Percentiles rank a stretch among this genome's conserved stretches.
phyloP scores from a whole-genome alignment of 2,797 vertebrate species.

The Alosa sapidissima region DNA sequence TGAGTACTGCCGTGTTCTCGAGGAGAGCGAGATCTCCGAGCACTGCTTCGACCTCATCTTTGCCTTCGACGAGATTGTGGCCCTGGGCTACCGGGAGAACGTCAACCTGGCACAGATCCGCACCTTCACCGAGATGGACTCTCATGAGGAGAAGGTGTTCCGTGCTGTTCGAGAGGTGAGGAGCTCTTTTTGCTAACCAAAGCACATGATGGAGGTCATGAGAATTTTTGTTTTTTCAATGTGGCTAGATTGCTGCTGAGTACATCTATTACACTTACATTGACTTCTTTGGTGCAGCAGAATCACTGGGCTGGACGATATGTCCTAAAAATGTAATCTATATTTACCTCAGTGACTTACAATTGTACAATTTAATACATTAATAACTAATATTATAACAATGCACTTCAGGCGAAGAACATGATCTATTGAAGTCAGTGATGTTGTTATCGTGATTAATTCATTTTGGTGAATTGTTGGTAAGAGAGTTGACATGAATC shows the following conservation, averaged over 20 bases:
- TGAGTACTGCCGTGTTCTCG: conserved; percentile 95
- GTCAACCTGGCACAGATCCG: conserved; percentile 97
- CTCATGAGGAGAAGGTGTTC: conserved; percentile 98
- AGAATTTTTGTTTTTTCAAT: background rate
- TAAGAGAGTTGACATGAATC: background rate
- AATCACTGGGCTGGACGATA: too few species aligned
- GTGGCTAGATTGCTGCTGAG: too few species aligned
- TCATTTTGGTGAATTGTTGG: background rate
- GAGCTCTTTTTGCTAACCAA: background rate
- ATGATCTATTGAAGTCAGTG: background rate
- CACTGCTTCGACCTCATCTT: conserved; percentile 99
- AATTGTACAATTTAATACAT: background rate
- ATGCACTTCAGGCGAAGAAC: background rate
- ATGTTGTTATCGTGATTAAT: background rate
- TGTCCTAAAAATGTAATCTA: too few species aligned
- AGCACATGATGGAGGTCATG: background rate
- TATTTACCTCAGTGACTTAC: background rate
- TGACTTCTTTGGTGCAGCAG: too few species aligned
- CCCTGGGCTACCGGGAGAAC: conserved; percentile 96
- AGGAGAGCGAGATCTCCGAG: conserved; percentile 95
- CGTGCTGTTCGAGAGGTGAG: conserved; percentile 95
- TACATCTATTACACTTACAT: too few species aligned
- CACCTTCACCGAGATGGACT: conserved; percentile 99
- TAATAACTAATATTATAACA: background rate
- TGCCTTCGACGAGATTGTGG: conserved; percentile 98